Percentiles rank a stretch among this genome's conserved stretches.
These are phyloP conservation scores for Erpobdella octoculata DNA, from an alignment of 2,888 invertebrate species.

Conservation along the genomic window DNA sequence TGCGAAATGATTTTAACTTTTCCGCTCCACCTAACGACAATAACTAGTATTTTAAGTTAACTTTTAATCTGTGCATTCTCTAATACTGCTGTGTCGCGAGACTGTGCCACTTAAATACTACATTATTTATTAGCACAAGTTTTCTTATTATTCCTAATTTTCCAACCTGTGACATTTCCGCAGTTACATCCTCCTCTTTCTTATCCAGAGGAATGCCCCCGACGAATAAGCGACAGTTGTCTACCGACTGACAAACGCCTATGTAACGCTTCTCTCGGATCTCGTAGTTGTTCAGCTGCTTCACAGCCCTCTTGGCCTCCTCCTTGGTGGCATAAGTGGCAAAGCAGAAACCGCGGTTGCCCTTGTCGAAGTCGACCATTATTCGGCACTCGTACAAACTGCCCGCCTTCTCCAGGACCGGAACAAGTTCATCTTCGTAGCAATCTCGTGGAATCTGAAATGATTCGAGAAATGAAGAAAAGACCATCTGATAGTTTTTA, in stretches of 20 bases:
- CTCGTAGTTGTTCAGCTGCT: slow-evolving; percentile 62
- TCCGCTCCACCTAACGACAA: too few species aligned
- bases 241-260: slow-evolving; percentile 70
- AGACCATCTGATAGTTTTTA: background rate
- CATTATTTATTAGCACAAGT: too few species aligned
- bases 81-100: too few species aligned
- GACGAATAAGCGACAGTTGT: slow-evolving; percentile 72
- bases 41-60: too few species aligned
- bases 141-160: too few species aligned
- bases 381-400: slow-evolving; percentile 68
- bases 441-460: slow-evolving; percentile 60
- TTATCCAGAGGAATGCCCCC: slow-evolving; percentile 67
- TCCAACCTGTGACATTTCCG: slow-evolving; percentile 35
- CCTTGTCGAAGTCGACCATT: slow-evolving; percentile 57
- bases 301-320: slow-evolving; percentile 64
- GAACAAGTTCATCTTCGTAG: slow-evolving; percentile 70
- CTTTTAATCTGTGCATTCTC: too few species aligned
- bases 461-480: background rate
- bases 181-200: slow-evolving; percentile 60
- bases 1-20: too few species aligned
- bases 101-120: too few species aligned
- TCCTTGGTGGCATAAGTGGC: slow-evolving; percentile 58
- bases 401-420: slow-evolving; percentile 63
- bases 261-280: slow-evolving; percentile 56
- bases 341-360: slow-evolving; percentile 73